Base-by-base conservation (phyloP, 2,113 vertebrate genomes). In the Hippopotamus amphibius region DNA sequence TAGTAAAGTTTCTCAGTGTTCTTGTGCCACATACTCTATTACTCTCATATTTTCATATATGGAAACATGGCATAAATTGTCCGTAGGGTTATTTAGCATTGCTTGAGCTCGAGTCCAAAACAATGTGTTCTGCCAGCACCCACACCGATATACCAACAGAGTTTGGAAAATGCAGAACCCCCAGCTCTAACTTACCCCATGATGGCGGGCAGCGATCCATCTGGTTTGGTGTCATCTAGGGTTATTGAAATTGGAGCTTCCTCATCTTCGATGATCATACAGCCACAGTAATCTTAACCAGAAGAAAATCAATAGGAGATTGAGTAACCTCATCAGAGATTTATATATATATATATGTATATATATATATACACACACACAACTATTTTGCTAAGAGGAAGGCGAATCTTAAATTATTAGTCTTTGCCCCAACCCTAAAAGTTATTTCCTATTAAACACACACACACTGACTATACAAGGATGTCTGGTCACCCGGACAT, bases 211-310 rank as follows among this genome's bases (percentile, higher is more conserved):
- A 99, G 95, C 6, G 98, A 98, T 85, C 99, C 99, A 94, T 99
- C 99, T 63, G 99, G 99, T 97, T 99, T 99, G 0, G 99, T 99
- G 98, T 99, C 99, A 92, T 99, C 99, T 83, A 99, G 96, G 1
- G 99, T 99, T 98, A 99, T 98, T 85, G 99, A 98, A 72, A 99
- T 99, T 53, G 99, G 99, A 68, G 99, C 98, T 0, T 99, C 99
- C 17, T 99, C 99, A 77, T 99, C 99, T 97, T 99, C 99, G 37
- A 99, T 99, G 88, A 99, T 86, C 98, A 99, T 99, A 74, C 55
- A 99, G 87, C 99, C 99, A 53, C 99, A 99, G 77, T 98, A 99
- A 97, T 99, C 99, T 99, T 97, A 96, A 57, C 57, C 90, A 30
- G 11, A 10, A 93, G 33, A 93, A 97, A 87, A 95, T 63, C 22